Evolutionary conservation across 2,113 vertebrate genomes (phyloP).

Genomic region (Corythaixoides concolor): DNA sequence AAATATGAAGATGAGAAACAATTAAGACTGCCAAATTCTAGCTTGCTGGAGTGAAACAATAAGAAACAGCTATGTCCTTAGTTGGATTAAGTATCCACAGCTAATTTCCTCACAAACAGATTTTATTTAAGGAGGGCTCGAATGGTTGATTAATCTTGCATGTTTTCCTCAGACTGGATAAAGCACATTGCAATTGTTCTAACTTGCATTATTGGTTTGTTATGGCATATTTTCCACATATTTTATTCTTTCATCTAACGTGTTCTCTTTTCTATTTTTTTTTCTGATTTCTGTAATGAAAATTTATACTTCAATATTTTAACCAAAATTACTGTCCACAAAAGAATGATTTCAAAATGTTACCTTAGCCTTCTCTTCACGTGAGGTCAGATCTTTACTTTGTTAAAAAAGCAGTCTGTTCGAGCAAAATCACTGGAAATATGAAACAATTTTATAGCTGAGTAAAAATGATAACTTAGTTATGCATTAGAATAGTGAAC

Average conservation of each 20-base stretch:
- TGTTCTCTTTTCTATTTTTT: not conserved
- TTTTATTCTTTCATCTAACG: not conserved
- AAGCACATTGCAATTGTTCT: not conserved
- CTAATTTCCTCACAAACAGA: not conserved
- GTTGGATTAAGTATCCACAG: not conserved
- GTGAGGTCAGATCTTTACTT: not conserved
- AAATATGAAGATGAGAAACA: not conserved
- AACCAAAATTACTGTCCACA: not conserved
- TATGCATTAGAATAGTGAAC: not conserved
- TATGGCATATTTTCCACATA: not conserved
- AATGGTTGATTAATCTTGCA: not conserved
- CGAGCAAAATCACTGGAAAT: not conserved
- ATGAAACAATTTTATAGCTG: rapidly evolving
- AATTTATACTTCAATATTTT: not conserved
- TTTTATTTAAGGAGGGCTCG: not conserved
- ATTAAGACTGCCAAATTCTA: not conserved
- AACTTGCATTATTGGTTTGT: not conserved
- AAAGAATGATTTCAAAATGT: not conserved
- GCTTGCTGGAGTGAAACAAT: not conserved
- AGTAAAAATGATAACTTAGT: not conserved
- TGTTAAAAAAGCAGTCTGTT: not conserved
- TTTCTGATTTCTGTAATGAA: not conserved
- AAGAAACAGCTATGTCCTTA: not conserved
- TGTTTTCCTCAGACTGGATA: not conserved
- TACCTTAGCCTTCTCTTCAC: not conserved